Conservation (phyloP, 2,113 vertebrate genomes). For the Opisthocomus hoazin region DNA sequence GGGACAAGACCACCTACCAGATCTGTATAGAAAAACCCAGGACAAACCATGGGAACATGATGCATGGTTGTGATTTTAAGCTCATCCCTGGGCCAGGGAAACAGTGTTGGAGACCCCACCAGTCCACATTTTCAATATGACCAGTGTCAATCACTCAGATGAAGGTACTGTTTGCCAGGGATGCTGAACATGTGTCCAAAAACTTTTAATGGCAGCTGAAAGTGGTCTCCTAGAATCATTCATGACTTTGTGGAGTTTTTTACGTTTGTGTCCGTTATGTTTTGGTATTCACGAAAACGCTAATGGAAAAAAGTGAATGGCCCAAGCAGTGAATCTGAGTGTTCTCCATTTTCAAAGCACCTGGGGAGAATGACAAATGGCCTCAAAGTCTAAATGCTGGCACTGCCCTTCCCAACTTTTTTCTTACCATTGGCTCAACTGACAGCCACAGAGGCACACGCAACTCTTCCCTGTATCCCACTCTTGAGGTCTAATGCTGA, state of each 20-base stretch:
- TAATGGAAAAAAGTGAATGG: neutral
- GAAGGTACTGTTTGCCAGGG: neutral
- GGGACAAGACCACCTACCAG: neutral
- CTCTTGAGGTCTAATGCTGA: neutral
- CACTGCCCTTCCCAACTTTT: neutral
- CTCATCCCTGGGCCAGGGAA: neutral
- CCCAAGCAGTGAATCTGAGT: neutral
- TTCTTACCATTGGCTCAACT: neutral
- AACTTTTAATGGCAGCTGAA: neutral
- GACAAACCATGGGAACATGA: neutral
- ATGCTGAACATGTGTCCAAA: neutral
- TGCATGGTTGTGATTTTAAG: neutral
- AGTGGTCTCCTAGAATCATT: neutral
- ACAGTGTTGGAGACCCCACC: neutral
- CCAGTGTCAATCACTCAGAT: neutral
- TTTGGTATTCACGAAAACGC: neutral
- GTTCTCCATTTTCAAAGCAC: neutral
- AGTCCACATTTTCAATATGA: neutral
- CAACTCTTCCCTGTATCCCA: neutral
- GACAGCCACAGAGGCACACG: neutral
- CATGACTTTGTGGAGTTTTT: neutral
- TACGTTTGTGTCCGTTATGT: neutral
- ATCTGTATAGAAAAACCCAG: neutral
- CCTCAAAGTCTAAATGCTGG: neutral
- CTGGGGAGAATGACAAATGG: neutral